Conservation (phyloP, 1,140 invertebrate genomes). For the Penaeus japonicus region DNA sequence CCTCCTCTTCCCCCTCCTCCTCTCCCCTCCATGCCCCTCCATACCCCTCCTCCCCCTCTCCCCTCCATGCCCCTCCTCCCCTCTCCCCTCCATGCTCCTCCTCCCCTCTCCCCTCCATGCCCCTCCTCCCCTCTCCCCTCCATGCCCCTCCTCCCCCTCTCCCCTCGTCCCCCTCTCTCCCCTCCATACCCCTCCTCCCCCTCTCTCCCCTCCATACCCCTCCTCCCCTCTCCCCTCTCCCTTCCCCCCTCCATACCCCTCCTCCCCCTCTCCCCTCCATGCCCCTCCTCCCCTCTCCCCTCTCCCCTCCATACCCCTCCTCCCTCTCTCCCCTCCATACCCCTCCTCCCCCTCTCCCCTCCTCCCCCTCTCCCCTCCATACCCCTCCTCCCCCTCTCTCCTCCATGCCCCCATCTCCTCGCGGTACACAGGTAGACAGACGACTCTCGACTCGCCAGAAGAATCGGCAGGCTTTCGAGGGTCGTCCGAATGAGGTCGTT, state of each 20-base stretch:
- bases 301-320: neutral
- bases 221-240: neutral
- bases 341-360: neutral
- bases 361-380: neutral
- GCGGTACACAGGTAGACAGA: too few relatives aligned
- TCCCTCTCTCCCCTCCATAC: neutral
- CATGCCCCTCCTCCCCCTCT: neutral
- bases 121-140: neutral
- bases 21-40: too few relatives aligned
- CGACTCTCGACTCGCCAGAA: too few relatives aligned
- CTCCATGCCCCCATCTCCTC: too few relatives aligned
- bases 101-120: neutral
- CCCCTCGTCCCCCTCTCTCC: neutral
- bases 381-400: neutral
- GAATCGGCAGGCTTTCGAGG: too few relatives aligned
- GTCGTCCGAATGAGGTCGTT: too few relatives aligned
- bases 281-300: neutral
- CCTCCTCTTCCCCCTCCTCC: too few relatives aligned
- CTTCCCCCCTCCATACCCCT: neutral
- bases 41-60: too few relatives aligned
- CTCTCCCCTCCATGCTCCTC: neutral
- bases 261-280: neutral
- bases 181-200: neutral
- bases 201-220: neutral
- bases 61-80: neutral